Percentiles rank a stretch among this genome's conserved stretches.
These are phyloP conservation scores for Diglossa cyanea DNA, from an alignment of 2,797 vertebrate species.

Conservation along the genomic window DNA sequence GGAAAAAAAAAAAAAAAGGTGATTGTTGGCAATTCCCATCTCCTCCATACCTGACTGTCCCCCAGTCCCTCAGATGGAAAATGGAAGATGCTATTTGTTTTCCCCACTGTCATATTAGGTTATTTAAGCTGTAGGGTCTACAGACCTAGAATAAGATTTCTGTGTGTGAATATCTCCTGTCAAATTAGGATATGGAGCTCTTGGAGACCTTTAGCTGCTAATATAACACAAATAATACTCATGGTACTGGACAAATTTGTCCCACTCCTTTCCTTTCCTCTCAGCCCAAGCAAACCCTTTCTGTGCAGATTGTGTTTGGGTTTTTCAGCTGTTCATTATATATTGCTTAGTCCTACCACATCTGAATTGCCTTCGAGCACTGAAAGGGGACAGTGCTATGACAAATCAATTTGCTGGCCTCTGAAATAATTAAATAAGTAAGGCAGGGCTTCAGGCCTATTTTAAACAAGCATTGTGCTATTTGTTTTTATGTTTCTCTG, in stretches of 20 bases:
- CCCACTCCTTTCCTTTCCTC: neutral
- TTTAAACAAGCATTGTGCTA: neutral
- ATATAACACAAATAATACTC: neutral
- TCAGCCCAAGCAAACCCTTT: neutral
- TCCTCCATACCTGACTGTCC: neutral
- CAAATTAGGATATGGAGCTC: neutral
- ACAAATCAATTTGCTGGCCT: conserved; percentile 42
- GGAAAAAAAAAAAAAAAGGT: neutral
- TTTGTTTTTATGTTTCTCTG: neutral
- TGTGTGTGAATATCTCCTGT: neutral
- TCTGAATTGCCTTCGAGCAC: neutral
- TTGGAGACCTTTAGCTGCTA: neutral
- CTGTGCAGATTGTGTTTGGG: neutral
- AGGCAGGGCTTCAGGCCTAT: neutral
- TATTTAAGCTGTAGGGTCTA: neutral
- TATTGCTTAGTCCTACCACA: neutral
- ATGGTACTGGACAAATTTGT: neutral
- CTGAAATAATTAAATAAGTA: conserved; percentile 38
- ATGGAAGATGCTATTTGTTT: neutral
- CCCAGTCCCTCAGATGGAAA: neutral
- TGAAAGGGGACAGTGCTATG: neutral
- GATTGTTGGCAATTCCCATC: neutral
- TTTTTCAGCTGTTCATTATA: neutral
- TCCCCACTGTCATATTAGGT: neutral
- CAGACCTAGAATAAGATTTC: neutral